Evolutionary conservation across 2,797 vertebrate species (phyloP).

Genomic region (Heterohyrax brucei): DNA sequence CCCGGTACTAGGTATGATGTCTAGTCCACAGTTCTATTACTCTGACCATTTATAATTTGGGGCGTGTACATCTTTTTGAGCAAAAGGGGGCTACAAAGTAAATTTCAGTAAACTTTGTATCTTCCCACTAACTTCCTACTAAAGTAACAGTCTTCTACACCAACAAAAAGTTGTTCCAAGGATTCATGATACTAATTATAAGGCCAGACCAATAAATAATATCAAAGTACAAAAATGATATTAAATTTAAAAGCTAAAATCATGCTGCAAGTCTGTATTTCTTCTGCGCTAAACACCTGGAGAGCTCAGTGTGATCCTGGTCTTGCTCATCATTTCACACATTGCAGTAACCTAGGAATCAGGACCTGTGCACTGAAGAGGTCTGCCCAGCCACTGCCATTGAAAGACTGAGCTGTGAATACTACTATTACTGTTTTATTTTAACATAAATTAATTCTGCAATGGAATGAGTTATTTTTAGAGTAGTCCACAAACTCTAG

Average conservation of each 20-base stretch:
- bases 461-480: conserved; percentile 44
- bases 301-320: neutral
- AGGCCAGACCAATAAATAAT: neutral
- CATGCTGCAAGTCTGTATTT: neutral
- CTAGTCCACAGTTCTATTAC: neutral
- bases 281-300: neutral
- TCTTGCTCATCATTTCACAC: neutral
- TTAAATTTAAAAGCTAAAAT: conserved; percentile 64
- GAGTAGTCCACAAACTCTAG: conserved; percentile 36
- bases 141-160: neutral
- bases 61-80: neutral
- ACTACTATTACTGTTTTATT: neutral
- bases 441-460: conserved; percentile 38
- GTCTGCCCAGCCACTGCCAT: neutral
- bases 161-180: conserved; percentile 36
- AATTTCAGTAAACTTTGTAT: conserved; percentile 43
- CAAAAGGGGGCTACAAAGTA: conserved; percentile 14
- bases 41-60: conserved; percentile 33
- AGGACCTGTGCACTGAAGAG: neutral
- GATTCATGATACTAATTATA: conserved; percentile 29
- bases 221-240: conserved; percentile 38
- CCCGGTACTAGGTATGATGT: neutral
- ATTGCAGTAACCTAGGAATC: neutral
- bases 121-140: conserved; percentile 53
- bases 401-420: conserved; percentile 30